A percentile compares a stretch with the other conserved stretches of the same genome.
phyloP scores from a whole-genome alignment of 1,140 invertebrate genomes.

The Eulimnadia texana region DNA sequence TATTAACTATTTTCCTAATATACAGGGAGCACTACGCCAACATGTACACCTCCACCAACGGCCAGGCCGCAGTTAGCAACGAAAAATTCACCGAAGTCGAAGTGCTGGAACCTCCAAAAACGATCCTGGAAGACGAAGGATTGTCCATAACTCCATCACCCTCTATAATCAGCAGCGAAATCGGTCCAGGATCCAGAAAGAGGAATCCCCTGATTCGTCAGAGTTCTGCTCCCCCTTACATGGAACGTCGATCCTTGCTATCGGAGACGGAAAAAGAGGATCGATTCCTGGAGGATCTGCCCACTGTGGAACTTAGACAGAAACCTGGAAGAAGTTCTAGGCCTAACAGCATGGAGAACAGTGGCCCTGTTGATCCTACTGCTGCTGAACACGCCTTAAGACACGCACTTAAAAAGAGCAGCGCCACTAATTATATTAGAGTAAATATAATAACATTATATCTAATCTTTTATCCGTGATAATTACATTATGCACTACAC shows the following conservation, averaged over 20 bases:
- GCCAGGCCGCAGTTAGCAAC: slow-evolving; percentile 3
- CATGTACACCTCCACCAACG: slow-evolving; percentile 24
- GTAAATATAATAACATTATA: slow-evolving; percentile 2
- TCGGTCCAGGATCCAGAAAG: background rate
- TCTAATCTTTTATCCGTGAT: background rate
- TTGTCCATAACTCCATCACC: background rate
- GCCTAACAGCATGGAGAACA: slow-evolving; percentile 2
- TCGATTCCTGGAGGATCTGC: background rate
- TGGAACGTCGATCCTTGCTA: background rate
- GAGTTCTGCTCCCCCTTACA: background rate
- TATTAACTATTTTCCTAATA: slow-evolving; percentile 6
- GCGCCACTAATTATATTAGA: slow-evolving; percentile 19
- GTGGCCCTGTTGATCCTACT: slow-evolving; percentile 8
- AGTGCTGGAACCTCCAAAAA: slow-evolving; percentile 21
- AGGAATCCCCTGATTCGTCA: slow-evolving; percentile 5
- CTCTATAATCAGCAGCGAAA: background rate
- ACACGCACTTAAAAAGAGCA: background rate
- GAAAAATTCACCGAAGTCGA: slow-evolving; percentile 26
- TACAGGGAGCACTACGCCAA: slow-evolving; percentile 32
- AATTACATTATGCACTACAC: slow-evolving; percentile 6
- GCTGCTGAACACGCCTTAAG: slow-evolving; percentile 18
- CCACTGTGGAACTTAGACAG: background rate
- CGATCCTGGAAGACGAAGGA: slow-evolving; percentile 15
- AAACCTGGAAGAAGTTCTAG: slow-evolving; percentile 1
- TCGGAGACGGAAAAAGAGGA: slow-evolving; percentile 12